Conservation (phyloP, 2,113 vertebrate species). For the Halichoeres trimaculatus region DNA sequence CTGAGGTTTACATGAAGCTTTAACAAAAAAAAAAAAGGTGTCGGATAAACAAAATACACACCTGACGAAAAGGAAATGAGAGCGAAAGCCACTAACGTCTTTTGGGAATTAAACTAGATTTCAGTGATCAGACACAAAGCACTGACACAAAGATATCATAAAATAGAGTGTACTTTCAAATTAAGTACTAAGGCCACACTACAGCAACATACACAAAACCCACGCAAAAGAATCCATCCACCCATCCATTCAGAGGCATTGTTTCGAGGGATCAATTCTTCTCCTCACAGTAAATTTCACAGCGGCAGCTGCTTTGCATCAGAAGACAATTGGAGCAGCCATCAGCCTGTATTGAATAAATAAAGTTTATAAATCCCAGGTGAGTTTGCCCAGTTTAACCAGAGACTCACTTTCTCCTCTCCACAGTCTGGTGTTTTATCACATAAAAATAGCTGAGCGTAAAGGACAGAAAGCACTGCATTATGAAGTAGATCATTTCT, state of each 20-base stretch:
- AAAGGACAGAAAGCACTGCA: constrained; percentile 61
- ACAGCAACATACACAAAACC: constrained; percentile 29
- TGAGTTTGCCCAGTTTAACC: constrained; percentile 55
- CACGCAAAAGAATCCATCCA: constrained; percentile 23
- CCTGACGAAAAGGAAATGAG: not conserved
- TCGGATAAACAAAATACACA: too few species aligned
- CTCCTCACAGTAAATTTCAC: constrained; percentile 31
- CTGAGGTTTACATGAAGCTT: too few species aligned
- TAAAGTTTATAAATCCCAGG: constrained; percentile 55
- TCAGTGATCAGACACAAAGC: constrained; percentile 5
- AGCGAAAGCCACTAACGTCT: not conserved
- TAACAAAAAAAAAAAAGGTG: too few species aligned
- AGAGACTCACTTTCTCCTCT: constrained; percentile 28
- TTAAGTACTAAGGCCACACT: constrained; percentile 42
- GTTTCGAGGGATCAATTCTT: constrained; percentile 51
- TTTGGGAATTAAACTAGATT: not conserved
- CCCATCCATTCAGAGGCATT: constrained; percentile 22
- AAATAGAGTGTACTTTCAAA: constrained; percentile 29
- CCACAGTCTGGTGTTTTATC: constrained; percentile 4
- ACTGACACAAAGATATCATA: constrained; percentile 11
- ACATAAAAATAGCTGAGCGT: constrained; percentile 67
- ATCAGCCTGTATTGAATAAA: constrained; percentile 62
- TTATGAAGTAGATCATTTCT: constrained; percentile 63
- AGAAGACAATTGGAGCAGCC: constrained; percentile 61
- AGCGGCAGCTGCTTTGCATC: constrained; percentile 64